phyloP scores from a whole-genome alignment of 37 sponge, comb jelly and placozoan species.

The Beroe ovata region DNA sequence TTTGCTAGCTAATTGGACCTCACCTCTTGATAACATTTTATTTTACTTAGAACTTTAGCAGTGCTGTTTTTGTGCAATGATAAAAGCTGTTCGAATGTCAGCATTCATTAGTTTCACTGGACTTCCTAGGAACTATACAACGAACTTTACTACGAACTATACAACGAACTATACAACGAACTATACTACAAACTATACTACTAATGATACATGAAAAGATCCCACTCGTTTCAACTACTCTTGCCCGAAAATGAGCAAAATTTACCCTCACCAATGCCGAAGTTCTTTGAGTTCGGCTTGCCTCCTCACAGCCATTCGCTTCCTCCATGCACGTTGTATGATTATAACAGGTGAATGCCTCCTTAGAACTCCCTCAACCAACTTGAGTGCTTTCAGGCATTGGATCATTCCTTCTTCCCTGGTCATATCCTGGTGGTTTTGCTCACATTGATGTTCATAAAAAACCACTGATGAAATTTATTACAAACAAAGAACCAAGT shows the following conservation, averaged over 20 bases:
- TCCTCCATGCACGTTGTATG: constrained; percentile 76
- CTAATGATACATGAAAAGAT: too few species aligned
- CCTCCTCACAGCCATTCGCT: constrained; percentile 72
- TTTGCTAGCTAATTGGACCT: too few species aligned
- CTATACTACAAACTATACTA: too few species aligned
- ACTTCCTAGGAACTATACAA: too few species aligned
- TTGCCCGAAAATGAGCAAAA: too few species aligned
- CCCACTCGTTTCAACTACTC: too few species aligned
- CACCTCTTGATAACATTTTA: too few species aligned
- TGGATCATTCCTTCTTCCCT: not conserved
- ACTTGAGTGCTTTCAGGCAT: constrained; percentile 31
- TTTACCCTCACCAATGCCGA: constrained; percentile 34
- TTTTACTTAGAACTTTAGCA: not conserved
- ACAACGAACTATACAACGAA: too few species aligned
- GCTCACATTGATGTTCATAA: not conserved
- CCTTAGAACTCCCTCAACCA: constrained; percentile 71
- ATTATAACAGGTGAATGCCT: constrained; percentile 78
- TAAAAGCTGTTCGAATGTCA: too few species aligned
- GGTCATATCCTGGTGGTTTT: not conserved
- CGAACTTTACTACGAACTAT: too few species aligned
- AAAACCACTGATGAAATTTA: not conserved
- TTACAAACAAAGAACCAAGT: not conserved
- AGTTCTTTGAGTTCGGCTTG: constrained; percentile 42
- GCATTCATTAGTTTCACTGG: too few species aligned
- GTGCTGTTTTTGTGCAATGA: too few species aligned